phyloP scores from a whole-genome alignment of 1,140 invertebrate genomes.

The Diachasmimorpha longicaudata region DNA sequence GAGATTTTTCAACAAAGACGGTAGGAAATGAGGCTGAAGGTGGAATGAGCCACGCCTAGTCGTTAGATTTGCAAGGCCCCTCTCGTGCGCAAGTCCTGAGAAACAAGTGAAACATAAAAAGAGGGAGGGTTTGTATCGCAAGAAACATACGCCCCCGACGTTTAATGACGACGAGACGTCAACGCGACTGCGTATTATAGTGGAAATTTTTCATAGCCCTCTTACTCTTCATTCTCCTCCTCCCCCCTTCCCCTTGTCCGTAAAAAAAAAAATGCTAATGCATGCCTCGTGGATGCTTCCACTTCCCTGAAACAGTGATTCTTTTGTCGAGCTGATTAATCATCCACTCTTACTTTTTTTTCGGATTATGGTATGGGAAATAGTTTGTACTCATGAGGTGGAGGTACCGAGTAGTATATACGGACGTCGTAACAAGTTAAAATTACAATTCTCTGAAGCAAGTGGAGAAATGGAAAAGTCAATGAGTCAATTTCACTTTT shows the following conservation, averaged over 20 bases:
- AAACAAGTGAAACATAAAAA: background rate
- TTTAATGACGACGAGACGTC: slow-evolving; percentile 1
- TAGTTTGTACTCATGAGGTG: background rate
- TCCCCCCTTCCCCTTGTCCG: background rate
- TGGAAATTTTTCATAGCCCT: background rate
- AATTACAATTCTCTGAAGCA: no score
- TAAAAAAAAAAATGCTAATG: background rate
- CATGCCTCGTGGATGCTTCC: background rate
- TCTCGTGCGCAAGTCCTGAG: slow-evolving; percentile 22
- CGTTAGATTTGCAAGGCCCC: slow-evolving; percentile 35
- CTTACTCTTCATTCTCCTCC: no score
- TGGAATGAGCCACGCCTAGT: slow-evolving; percentile 38
- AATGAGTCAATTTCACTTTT: no score
- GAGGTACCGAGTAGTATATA: no score
- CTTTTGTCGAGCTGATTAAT: background rate
- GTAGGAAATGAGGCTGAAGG: slow-evolving; percentile 18
- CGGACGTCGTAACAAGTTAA: no score
- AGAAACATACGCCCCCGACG: background rate
- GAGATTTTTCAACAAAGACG: background rate
- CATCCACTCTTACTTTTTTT: background rate
- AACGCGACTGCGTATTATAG: background rate
- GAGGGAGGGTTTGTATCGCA: background rate
- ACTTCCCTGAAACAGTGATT: background rate
- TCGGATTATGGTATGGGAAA: background rate
- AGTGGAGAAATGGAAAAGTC: no score